These are phyloP conservation scores for Nomada lathburiana DNA, from an alignment of 2,888 invertebrate species.

Conservation along the genomic window DNA sequence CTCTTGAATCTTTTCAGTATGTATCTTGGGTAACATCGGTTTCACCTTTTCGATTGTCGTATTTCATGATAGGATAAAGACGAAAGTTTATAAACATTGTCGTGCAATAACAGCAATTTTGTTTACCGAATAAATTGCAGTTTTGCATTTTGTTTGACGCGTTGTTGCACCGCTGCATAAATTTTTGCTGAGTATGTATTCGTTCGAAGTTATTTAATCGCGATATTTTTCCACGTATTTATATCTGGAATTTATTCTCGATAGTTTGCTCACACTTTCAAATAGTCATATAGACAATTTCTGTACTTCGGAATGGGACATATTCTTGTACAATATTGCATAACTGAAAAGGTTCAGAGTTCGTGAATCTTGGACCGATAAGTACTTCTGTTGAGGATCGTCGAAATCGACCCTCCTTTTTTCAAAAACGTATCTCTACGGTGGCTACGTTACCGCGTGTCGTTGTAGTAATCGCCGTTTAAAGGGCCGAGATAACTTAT, in stretches of 20 bases:
- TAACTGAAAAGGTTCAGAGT: not conserved
- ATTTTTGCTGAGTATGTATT: conserved; percentile 7
- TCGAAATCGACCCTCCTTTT: not conserved
- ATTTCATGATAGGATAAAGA: not conserved
- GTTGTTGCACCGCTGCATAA: conserved; percentile 28
- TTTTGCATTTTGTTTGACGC: conserved; percentile 5
- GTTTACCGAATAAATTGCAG: not conserved
- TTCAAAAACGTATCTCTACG: not conserved
- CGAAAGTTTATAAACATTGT: not conserved
- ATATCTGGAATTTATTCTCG: not conserved
- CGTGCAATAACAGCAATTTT: not conserved
- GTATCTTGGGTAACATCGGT: too few relatives aligned
- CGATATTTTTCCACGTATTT: not conserved
- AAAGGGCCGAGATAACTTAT: conserved; percentile 34
- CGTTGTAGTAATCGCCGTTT: not conserved
- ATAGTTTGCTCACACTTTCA: too few relatives aligned
- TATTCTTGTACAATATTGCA: conserved; percentile 10
- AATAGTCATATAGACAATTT: too few relatives aligned
- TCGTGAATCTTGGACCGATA: not conserved
- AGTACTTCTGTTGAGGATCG: not conserved
- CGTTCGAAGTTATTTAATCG: conserved; percentile 3
- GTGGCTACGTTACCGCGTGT: not conserved
- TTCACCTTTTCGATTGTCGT: too few relatives aligned
- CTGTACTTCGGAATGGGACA: too few relatives aligned
- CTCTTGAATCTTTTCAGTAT: too few relatives aligned